Evolutionary conservation across 2,797 vertebrate genomes (phyloP).

Genomic region (Steatocranus sp.): DNA sequence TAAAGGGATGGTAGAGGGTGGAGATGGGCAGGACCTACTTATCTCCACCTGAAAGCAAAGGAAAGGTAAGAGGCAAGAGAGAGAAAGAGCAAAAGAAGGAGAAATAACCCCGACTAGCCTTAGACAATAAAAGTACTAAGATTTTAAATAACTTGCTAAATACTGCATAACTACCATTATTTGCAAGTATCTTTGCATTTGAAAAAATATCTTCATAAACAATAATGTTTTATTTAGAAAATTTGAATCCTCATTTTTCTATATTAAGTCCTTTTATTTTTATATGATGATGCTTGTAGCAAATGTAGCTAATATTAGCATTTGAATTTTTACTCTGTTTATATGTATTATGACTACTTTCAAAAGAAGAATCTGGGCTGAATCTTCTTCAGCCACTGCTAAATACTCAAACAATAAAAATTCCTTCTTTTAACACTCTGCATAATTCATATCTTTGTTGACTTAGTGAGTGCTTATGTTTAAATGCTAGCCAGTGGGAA

Average conservation of each 20-base stretch:
- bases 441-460: constrained; percentile 59
- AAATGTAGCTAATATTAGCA: background rate
- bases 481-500: constrained; percentile 32
- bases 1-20: background rate
- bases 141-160: background rate
- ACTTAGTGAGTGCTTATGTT: constrained; percentile 43
- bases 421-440: constrained; percentile 37
- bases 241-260: background rate
- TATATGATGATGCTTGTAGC: background rate
- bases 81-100: background rate
- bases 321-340: background rate
- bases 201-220: background rate
- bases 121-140: background rate
- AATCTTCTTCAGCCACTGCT: background rate
- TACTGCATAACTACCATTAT: background rate
- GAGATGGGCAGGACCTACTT: background rate
- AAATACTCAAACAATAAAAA: constrained; percentile 59
- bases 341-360: background rate
- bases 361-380: background rate
- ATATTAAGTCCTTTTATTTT: background rate
- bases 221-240: background rate
- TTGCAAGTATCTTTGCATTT: background rate
- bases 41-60: background rate
- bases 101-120: background rate
- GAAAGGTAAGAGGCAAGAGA: background rate